Conservation (phyloP, 2,888 invertebrate species). For the Gortyna flavago region DNA sequence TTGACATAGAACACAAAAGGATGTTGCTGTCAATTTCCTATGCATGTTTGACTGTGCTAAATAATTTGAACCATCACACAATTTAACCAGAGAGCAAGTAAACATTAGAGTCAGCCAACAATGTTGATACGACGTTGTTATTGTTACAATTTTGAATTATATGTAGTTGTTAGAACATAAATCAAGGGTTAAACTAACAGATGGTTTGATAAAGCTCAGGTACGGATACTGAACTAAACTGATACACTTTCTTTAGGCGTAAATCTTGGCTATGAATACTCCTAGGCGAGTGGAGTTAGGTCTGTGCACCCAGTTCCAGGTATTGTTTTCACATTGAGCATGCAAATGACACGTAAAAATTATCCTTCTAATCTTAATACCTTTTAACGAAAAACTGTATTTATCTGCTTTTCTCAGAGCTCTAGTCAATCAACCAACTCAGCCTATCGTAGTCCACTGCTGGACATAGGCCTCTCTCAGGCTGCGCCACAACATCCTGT, state of each 20-base stretch:
- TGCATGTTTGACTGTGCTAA: conserved; percentile 19
- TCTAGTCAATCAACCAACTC: too few species aligned
- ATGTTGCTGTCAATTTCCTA: conserved; percentile 22
- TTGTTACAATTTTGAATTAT: conserved; percentile 56
- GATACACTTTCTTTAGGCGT: conserved; percentile 41
- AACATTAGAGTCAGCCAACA: conserved; percentile 19
- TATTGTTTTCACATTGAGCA: neutral
- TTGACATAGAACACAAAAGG: conserved; percentile 27
- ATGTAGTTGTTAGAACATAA: conserved; percentile 26
- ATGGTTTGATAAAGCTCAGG: conserved; percentile 23
- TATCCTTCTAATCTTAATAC: neutral
- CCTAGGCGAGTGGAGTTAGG: neutral
- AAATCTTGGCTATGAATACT: conserved; percentile 30
- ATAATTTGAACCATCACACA: conserved; percentile 27
- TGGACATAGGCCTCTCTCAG: too few species aligned
- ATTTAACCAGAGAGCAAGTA: conserved; percentile 34
- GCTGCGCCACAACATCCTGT: too few species aligned
- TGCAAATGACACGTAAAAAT: neutral
- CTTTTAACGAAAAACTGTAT: neutral
- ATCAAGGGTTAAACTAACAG: conserved; percentile 46
- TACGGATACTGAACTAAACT: conserved; percentile 25
- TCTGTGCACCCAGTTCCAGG: neutral
- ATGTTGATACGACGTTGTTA: conserved; percentile 32
- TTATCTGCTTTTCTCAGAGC: too few species aligned
- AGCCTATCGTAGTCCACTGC: too few species aligned